phyloP scores from a whole-genome alignment of 2,888 invertebrate genomes.

The Endotricha flammealis region DNA sequence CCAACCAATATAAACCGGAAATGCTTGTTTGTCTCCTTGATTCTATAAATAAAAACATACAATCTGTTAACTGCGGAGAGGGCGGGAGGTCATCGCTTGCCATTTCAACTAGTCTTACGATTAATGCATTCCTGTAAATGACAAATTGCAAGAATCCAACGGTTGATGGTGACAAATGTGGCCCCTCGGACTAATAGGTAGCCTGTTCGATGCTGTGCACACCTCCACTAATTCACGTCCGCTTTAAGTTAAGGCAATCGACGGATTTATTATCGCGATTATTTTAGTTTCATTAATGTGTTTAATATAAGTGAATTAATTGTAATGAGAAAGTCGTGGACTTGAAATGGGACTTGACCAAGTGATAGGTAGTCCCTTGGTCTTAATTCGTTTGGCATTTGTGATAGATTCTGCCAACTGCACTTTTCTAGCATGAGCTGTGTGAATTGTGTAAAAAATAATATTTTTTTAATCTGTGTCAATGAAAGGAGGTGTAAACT shows the following conservation, averaged over 20 bases:
- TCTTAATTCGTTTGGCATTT: no score
- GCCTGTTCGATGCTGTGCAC: conserved; percentile 6
- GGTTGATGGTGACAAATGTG: conserved; percentile 8
- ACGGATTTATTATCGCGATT: conserved; percentile 4
- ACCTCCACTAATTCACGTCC: conserved; percentile 5
- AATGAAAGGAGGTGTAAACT: no score
- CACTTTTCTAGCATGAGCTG: no score
- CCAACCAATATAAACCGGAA: no score
- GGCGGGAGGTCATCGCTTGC: background rate
- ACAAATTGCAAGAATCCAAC: conserved; percentile 3
- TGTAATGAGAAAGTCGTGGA: no score
- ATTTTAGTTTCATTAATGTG: conserved; percentile 3
- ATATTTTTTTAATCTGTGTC: no score
- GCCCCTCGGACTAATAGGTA: conserved; percentile 6
- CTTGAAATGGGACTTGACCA: no score
- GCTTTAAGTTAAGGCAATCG: conserved; percentile 1
- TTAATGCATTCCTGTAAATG: conserved; percentile 6
- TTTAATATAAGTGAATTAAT: background rate
- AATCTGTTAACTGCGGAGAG: conserved; percentile 3
- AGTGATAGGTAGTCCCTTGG: no score
- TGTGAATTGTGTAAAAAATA: no score
- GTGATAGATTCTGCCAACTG: no score
- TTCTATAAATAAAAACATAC: background rate
- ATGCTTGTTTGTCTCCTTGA: no score
- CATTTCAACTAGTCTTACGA: conserved; percentile 4